phyloP scores from a whole-genome alignment of 2,797 vertebrate genomes.

The Diplodus sargus region DNA sequence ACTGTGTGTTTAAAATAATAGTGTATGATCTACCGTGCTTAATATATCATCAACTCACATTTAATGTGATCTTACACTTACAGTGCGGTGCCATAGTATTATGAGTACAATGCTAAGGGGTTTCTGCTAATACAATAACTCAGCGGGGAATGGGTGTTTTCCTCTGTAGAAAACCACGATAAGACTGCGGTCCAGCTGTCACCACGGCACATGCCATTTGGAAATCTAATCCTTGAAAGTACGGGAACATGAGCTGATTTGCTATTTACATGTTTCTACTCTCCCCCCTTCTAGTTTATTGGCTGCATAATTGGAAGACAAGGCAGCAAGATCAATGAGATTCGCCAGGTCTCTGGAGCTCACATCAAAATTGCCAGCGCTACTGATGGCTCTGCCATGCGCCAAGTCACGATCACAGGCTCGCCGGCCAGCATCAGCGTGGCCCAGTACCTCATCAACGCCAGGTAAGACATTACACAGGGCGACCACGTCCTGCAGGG shows the following conservation, averaged over 20 bases:
- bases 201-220: conserved; percentile 6
- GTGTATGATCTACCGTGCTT: no score
- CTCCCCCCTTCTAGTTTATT: conserved; percentile 87
- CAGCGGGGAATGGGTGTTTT: conserved; percentile 3
- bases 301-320: conserved; percentile 98
- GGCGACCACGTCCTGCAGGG: conserved; percentile 38
- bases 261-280: conserved; percentile 62
- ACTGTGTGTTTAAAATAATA: no score
- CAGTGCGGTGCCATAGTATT: neutral
- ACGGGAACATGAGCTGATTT: conserved; percentile 43
- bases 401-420: conserved; percentile 95
- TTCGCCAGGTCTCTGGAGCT: conserved; percentile 96
- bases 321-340: conserved; percentile 99
- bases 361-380: conserved; percentile 98
- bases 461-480: conserved; percentile 88
- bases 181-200: conserved; percentile 4
- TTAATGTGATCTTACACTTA: conserved; percentile 7
- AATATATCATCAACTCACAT: neutral
- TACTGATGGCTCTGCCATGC: conserved; percentile 93
- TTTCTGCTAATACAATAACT: conserved; percentile 7
- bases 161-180: neutral
- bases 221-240: conserved; percentile 48
- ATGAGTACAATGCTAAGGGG: neutral
- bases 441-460: conserved; percentile 97
- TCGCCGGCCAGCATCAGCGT: conserved; percentile 94